phyloP scores from a whole-genome alignment of 2,888 invertebrate genomes.

The Mesorhabditis sp. region DNA sequence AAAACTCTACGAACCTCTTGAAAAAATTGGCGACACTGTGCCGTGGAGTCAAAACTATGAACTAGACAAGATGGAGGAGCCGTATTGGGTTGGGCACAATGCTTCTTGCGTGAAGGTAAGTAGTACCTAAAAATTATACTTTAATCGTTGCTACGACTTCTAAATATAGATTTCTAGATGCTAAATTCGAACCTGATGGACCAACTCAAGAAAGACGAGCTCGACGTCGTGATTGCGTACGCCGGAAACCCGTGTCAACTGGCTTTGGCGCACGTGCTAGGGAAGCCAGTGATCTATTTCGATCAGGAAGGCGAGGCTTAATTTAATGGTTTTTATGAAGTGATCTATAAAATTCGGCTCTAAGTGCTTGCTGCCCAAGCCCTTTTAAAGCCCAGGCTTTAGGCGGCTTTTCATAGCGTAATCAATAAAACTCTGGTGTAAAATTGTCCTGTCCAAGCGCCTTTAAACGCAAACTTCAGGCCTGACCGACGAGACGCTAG shows the following conservation, averaged over 20 bases:
- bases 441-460: background rate
- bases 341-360: background rate
- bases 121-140: too few relatives aligned
- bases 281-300: slow-evolving; percentile 53
- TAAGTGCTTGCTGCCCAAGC: background rate
- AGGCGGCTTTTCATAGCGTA: too few relatives aligned
- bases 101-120: slow-evolving; percentile 51
- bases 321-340: background rate
- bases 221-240: slow-evolving; percentile 54
- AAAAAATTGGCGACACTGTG: slow-evolving; percentile 36
- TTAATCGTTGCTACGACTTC: slow-evolving; percentile 20
- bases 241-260: slow-evolving; percentile 54
- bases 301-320: background rate
- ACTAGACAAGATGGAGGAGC: slow-evolving; percentile 33
- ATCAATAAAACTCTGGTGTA: background rate
- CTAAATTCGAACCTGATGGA: slow-evolving; percentile 55
- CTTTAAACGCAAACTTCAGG: slow-evolving; percentile 18
- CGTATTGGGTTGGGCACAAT: slow-evolving; percentile 53
- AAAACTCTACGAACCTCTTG: slow-evolving; percentile 45
- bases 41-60: slow-evolving; percentile 51
- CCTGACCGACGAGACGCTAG: slow-evolving; percentile 50
- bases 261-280: slow-evolving; percentile 51
- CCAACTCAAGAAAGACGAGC: slow-evolving; percentile 42
- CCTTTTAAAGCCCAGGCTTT: background rate
- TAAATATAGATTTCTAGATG: slow-evolving; percentile 29